Conservation (phyloP, 1,140 invertebrate genomes). For the Tachypleus tridentatus region DNA sequence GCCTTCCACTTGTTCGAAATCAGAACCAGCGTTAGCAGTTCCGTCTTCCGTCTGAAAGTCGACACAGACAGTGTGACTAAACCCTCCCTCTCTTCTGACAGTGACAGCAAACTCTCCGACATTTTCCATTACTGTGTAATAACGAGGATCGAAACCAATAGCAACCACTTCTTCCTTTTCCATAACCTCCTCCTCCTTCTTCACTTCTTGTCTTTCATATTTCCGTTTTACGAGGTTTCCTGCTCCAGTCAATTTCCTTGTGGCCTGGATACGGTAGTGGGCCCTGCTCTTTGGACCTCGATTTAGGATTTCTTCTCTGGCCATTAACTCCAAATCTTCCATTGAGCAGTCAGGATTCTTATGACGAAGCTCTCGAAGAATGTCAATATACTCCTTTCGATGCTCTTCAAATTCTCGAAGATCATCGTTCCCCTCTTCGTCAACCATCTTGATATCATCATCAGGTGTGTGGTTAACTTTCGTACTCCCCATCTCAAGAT, state of each 20-base stretch:
- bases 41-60: conserved; percentile 51
- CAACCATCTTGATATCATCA: conserved; percentile 38
- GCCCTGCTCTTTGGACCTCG: conserved; percentile 87
- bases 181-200: conserved; percentile 32
- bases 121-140: conserved; percentile 96
- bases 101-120: conserved; percentile 86
- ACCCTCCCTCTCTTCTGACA: conserved; percentile 63
- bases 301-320: conserved; percentile 81
- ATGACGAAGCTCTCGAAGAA: conserved; percentile 72
- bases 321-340: conserved; percentile 80
- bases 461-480: conserved; percentile 27
- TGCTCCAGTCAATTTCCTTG: conserved; percentile 85
- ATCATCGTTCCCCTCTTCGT: conserved; percentile 51
- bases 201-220: conserved; percentile 23
- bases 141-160: conserved; percentile 85
- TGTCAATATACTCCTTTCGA: conserved; percentile 79
- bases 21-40: conserved; percentile 31
- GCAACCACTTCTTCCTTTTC: conserved; percentile 39
- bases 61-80: conserved; percentile 60
- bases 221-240: conserved; percentile 79
- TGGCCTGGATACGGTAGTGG: conserved; percentile 93
- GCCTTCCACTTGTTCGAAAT: conserved; percentile 53
- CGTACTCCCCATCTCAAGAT: conserved; percentile 51
- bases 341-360: conserved; percentile 72
- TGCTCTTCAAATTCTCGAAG: conserved; percentile 79